Evolutionary conservation across 2,797 vertebrate species (phyloP).

Genomic region (Lemur catta): DNA sequence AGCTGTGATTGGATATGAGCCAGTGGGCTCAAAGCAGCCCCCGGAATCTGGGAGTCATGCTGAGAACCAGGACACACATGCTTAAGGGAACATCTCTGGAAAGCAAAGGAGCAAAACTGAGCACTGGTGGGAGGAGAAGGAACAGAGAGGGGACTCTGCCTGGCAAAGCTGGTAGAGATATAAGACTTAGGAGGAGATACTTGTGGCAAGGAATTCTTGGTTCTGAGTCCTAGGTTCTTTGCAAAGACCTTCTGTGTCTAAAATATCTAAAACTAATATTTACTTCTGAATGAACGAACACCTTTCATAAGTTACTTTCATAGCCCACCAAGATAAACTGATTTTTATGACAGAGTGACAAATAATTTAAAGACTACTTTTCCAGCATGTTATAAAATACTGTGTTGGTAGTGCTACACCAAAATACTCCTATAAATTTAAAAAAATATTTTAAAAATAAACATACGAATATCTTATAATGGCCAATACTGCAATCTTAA

Average conservation of each 20-base stretch:
- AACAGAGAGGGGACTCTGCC: fast-evolving
- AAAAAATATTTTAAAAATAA: background rate
- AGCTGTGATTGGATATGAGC: background rate
- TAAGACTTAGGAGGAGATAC: background rate
- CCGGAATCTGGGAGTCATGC: background rate
- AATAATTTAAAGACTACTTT: background rate
- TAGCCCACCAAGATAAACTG: background rate
- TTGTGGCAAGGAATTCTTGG: background rate
- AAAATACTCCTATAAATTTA: background rate
- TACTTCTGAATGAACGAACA: background rate
- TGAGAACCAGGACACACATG: background rate
- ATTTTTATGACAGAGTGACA: background rate
- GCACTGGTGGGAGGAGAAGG: too few relatives aligned
- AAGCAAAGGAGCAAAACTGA: background rate
- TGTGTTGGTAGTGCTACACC: background rate
- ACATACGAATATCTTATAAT: background rate
- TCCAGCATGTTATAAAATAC: background rate
- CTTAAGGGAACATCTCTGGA: background rate
- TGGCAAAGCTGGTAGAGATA: background rate
- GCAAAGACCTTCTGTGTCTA: background rate
- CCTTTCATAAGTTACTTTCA: background rate
- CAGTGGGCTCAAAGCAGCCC: background rate
- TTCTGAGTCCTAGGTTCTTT: background rate
- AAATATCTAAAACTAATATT: background rate
- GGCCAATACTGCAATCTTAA: background rate